phyloP scores from a whole-genome alignment of 2,113 vertebrate species.

The Hoplias malabaricus region DNA sequence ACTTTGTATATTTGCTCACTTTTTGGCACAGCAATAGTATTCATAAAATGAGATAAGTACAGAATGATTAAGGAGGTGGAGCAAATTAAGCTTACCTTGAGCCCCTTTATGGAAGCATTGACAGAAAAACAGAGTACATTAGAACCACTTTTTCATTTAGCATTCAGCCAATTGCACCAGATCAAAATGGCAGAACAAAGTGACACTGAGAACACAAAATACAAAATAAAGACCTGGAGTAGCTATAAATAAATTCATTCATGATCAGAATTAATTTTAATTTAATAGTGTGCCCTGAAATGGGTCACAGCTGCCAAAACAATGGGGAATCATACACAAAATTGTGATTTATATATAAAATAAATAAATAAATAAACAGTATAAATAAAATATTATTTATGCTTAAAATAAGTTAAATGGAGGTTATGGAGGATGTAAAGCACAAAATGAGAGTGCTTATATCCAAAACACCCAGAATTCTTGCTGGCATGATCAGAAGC shows the following conservation, averaged over 20 bases:
- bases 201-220: conserved; percentile 63
- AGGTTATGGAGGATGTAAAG: not conserved
- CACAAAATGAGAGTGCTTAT: conserved; percentile 14
- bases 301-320: not conserved
- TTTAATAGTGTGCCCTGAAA: conserved; percentile 7
- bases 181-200: conserved; percentile 51
- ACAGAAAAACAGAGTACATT: conserved; percentile 66
- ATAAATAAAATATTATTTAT: no score
- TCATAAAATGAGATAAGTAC: no score
- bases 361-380: no score
- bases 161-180: conserved; percentile 46
- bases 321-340: not conserved
- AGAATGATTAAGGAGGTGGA: no score
- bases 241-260: no score
- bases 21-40: not conserved
- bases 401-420: not conserved
- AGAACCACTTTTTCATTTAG: conserved; percentile 43
- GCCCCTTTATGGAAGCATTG: conserved; percentile 89
- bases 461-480: not conserved
- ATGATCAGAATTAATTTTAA: no score
- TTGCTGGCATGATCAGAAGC: not conserved
- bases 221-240: conserved; percentile 42
- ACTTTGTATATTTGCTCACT: not conserved
- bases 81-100: conserved; percentile 85
- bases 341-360: not conserved